A percentile compares a stretch with the other conserved stretches of the same genome.
Conservation (phyloP, 2,888 invertebrate species). For the Megaustenia siamemsis region DNA sequence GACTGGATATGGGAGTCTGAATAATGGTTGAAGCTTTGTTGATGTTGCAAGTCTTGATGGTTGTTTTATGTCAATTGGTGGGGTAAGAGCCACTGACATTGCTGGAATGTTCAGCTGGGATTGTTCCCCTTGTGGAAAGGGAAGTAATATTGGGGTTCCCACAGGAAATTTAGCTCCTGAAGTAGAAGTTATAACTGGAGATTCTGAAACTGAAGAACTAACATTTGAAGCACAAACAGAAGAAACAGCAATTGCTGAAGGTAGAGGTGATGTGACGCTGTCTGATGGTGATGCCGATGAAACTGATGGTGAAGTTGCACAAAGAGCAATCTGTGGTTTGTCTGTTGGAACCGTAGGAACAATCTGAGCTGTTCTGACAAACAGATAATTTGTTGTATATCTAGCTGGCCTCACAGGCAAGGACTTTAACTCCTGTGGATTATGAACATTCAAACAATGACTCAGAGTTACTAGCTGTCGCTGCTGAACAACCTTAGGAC, state of each 20-base stretch:
- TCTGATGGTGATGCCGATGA: background rate
- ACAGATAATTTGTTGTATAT: slow-evolving; percentile 43
- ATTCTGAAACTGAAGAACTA: background rate
- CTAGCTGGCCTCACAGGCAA: slow-evolving; percentile 41
- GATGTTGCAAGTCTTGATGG: background rate
- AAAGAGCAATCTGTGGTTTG: background rate
- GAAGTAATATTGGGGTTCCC: slow-evolving; percentile 8
- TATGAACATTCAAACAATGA: slow-evolving; percentile 14
- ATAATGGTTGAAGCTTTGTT: slow-evolving; percentile 17
- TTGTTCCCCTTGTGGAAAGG: slow-evolving; percentile 1
- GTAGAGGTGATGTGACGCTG: background rate
- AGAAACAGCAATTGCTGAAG: background rate
- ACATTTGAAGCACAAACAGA: slow-evolving; percentile 11
- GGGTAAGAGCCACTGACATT: background rate
- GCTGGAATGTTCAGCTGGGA: background rate
- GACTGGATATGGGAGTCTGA: slow-evolving; percentile 12
- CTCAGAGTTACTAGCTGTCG: slow-evolving; percentile 46
- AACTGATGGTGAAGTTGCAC: background rate
- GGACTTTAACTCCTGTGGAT: slow-evolving; percentile 20
- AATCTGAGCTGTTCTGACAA: slow-evolving; percentile 38
- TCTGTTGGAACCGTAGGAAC: slow-evolving; percentile 13
- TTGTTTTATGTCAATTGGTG: background rate
- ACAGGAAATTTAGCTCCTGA: background rate
- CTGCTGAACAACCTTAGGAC: slow-evolving; percentile 10
- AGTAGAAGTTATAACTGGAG: slow-evolving; percentile 1